These are phyloP conservation scores for Rana temporaria DNA, from an alignment of 2,113 vertebrate genomes.

Conservation along the genomic window DNA sequence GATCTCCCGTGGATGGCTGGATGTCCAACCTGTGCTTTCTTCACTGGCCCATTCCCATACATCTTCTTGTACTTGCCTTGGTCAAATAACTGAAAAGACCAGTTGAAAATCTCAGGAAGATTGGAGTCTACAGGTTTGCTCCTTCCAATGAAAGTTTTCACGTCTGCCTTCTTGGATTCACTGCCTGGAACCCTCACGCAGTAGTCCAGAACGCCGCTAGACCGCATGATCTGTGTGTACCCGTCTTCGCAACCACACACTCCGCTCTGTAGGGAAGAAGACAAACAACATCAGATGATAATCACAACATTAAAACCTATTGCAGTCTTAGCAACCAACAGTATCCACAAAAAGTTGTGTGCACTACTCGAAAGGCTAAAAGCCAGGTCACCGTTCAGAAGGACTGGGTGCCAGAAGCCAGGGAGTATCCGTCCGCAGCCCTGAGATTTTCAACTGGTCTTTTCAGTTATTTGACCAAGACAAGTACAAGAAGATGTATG, in stretches of 20 bases:
- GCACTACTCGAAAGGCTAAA: no score
- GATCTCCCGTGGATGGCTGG: no score
- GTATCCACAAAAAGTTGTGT: no score
- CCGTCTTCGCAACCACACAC: slow-evolving; percentile 94
- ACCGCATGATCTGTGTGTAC: slow-evolving; percentile 94
- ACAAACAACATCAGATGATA: background rate
- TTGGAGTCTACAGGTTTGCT: slow-evolving; percentile 88
- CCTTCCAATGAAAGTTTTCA: slow-evolving; percentile 89
- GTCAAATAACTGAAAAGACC: slow-evolving; percentile 92
- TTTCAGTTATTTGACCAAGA: slow-evolving; percentile 92
- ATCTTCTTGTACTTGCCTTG: slow-evolving; percentile 76
- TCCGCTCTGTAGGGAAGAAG: slow-evolving; percentile 79
- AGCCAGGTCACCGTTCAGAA: no score
- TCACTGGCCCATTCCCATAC: no score
- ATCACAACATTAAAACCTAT: no score
- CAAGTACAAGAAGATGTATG: slow-evolving; percentile 60
- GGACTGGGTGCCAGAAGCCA: no score
- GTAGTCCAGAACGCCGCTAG: slow-evolving; percentile 95
- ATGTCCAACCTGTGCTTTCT: no score
- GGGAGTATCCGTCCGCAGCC: no score
- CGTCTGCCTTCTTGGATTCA: slow-evolving; percentile 94
- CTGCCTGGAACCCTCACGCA: slow-evolving; percentile 92
- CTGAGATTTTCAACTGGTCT: slow-evolving; percentile 95
- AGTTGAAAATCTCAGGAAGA: slow-evolving; percentile 92
- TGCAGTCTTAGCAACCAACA: no score